Conservation (phyloP, 1,140 invertebrate genomes). For the Ceratitis capitata region DNA sequence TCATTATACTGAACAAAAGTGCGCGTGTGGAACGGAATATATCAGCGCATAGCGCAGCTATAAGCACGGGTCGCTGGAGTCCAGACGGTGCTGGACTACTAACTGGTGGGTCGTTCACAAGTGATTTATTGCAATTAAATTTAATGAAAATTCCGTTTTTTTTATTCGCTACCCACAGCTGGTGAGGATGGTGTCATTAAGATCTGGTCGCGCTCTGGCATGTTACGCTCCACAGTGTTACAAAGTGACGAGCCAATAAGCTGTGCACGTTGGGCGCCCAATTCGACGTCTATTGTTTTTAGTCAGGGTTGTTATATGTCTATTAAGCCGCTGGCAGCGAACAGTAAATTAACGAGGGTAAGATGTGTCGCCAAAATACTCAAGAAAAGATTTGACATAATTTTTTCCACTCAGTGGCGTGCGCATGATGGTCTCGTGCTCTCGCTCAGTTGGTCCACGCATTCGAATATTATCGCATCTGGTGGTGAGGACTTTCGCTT, state of each 20-base stretch:
- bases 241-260: conserved; percentile 84
- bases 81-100: conserved; percentile 90
- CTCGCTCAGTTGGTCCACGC: conserved; percentile 87
- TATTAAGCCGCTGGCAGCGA: conserved; percentile 91
- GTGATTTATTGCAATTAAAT: too few species aligned
- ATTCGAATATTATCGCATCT: conserved; percentile 88
- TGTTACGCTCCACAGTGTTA: conserved; percentile 90
- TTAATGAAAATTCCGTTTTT: not conserved
- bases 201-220: conserved; percentile 96
- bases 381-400: not conserved
- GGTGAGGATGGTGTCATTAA: conserved; percentile 97
- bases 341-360: conserved; percentile 85
- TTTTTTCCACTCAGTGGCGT: conserved; percentile 89
- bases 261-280: conserved; percentile 87
- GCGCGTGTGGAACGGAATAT: conserved; percentile 93
- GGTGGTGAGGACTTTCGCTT: conserved; percentile 96
- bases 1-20: conserved; percentile 81
- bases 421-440: conserved; percentile 94
- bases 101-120: conserved; percentile 93
- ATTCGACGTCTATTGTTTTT: conserved; percentile 85
- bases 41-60: conserved; percentile 92
- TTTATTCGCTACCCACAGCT: conserved; percentile 63
- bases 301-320: conserved; percentile 84
- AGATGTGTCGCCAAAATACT: conserved; percentile 7
- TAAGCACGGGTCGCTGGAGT: conserved; percentile 87